These are phyloP conservation scores for Aleiodes alternator DNA, from an alignment of 2,888 invertebrate genomes.

Conservation along the genomic window DNA sequence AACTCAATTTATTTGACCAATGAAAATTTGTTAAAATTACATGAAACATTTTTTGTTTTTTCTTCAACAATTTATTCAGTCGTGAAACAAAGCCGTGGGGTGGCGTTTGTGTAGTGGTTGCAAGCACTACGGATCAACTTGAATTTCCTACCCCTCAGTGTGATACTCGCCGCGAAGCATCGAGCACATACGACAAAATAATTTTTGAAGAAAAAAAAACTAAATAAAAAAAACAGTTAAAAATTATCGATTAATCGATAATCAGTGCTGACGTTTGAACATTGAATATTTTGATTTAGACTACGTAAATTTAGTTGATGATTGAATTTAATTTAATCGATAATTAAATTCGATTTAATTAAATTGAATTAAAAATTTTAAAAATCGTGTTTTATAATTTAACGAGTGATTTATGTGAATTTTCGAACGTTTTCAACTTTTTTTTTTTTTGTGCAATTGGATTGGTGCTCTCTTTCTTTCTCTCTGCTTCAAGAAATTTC, in stretches of 20 bases:
- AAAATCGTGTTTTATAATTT: too few relatives aligned
- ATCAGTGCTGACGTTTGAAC: background rate
- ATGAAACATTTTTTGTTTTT: background rate
- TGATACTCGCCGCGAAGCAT: conserved; percentile 63
- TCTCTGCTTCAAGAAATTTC: too few relatives aligned
- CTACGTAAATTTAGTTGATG: background rate
- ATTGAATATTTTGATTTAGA: background rate
- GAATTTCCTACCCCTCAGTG: conserved; percentile 65
- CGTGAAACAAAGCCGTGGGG: conserved; percentile 61
- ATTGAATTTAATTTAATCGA: background rate
- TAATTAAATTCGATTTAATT: background rate
- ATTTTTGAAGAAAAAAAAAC: background rate
- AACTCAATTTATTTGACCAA: background rate
- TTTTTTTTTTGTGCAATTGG: too few relatives aligned
- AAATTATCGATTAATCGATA: background rate
- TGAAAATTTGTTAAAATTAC: conserved; percentile 4
- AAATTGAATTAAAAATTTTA: background rate
- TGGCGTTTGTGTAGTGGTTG: conserved; percentile 62
- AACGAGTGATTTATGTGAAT: too few relatives aligned
- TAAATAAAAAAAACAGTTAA: background rate
- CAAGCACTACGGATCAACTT: conserved; percentile 45
- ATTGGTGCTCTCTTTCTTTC: too few relatives aligned
- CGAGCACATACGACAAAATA: conserved; percentile 45
- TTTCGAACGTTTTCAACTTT: too few relatives aligned
- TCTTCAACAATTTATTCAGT: conserved; percentile 26